Evolutionary conservation across 2,888 invertebrate species (phyloP), one percentile per base, ranked within the genome.

Genomic region (Mellilla xanthometata): DNA sequence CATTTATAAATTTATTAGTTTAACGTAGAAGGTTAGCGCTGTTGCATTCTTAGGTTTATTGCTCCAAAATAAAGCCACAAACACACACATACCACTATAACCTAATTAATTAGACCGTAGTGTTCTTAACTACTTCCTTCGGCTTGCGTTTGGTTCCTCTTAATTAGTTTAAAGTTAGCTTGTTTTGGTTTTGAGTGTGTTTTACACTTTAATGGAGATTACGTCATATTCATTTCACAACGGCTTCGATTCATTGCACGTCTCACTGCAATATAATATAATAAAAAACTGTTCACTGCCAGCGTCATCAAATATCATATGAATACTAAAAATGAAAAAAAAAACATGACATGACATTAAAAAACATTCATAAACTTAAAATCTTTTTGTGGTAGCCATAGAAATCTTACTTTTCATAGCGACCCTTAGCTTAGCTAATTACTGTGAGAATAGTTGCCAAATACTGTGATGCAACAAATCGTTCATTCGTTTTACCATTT

Each of bases 161-260:
- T 46, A 19, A 36, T 2, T 53, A 32, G 15, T 8, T 23, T 27
- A 22, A 38, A 49, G 38, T 48, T 48, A 40, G 52, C 51, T 56
- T 56, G 13, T 24, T 45, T 46, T 45, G 38, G 23, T 39, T 51
- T 51, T 52, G 27, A 31, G 35, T 31, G 49, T 46, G 45, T 47
- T 47, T 36, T 28, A 33, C 8, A 23, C 7, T 34, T 19, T 2
- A 3, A 7, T 8, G 7, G 32, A 19, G n/a, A 11, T 40, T 12
- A 23, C 29, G n/a, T 33, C 19, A 34, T 26, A 12, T 29, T 28
- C 35, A 36, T 26, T n/a, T n/a, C 24, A 11, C 12, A 31, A 32
- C 28, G 19, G 31, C 22, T 27, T 45, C 32, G 33, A 44, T 43
- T 41, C 46, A 51, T 35, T 60, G 73, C 73, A 72, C 71, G 71